These are phyloP conservation scores for Dermolepida albohirtum DNA, from an alignment of 2,888 invertebrate species.

Conservation along the genomic window DNA sequence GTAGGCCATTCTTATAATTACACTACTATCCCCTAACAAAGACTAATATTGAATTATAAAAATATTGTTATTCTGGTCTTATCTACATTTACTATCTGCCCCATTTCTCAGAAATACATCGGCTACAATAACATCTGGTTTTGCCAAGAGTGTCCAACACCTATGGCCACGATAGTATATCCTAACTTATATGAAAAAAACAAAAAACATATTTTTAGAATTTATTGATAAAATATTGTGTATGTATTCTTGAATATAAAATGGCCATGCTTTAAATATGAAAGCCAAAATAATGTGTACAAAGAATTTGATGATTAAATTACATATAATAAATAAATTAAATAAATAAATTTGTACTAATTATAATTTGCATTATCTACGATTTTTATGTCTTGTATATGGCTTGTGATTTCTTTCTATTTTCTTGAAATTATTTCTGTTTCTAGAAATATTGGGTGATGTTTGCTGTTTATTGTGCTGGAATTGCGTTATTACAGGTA, in stretches of 20 bases:
- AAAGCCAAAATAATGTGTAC: background rate
- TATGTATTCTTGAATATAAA: conserved; percentile 4
- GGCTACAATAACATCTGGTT: too few relatives aligned
- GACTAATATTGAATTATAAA: too few relatives aligned
- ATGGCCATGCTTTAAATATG: conserved; percentile 2
- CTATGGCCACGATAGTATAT: background rate
- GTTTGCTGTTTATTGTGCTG: conserved; percentile 69
- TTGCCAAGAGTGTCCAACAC: too few relatives aligned
- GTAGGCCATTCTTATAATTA: too few relatives aligned
- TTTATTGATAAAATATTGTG: conserved; percentile 32
- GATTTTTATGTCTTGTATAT: conserved; percentile 39
- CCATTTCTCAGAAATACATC: too few relatives aligned
- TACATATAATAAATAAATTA: conserved; percentile 20
- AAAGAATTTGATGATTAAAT: conserved; percentile 12
- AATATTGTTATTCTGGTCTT: too few relatives aligned
- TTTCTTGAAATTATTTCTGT: conserved; percentile 37
- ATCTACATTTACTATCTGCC: too few relatives aligned
- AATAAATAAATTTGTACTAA: conserved; percentile 35
- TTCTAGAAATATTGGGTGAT: conserved; percentile 52
- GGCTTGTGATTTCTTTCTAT: conserved; percentile 38
- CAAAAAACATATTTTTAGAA: background rate
- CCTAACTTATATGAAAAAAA: background rate
- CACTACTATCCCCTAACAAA: too few relatives aligned
- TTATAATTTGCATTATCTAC: conserved; percentile 37
- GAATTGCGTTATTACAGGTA: conserved; percentile 77